Conservation (phyloP, 1,140 invertebrate species). For the Caenorhabditis briggsae region DNA sequence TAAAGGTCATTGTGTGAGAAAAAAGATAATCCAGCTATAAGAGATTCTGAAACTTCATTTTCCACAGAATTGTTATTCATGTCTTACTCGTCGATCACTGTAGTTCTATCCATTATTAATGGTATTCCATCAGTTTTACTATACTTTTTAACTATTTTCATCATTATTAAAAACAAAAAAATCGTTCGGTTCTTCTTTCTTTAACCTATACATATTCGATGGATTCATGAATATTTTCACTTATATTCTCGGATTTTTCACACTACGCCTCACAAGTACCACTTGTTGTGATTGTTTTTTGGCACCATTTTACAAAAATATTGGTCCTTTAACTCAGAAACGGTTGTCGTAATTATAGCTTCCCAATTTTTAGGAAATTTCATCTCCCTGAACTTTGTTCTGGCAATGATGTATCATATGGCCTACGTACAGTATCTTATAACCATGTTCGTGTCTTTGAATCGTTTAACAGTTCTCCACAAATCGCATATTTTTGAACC, state of each 20-base stretch:
- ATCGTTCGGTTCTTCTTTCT: neutral
- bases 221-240: neutral
- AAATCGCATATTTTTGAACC: neutral
- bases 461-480: neutral
- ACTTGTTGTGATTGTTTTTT: neutral
- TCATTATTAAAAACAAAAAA: neutral
- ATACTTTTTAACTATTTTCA: neutral
- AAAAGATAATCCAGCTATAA: too few species aligned
- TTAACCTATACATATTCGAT: neutral
- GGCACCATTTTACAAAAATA: neutral
- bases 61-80: neutral
- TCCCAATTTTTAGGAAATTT: neutral
- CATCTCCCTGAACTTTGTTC: neutral
- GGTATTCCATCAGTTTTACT: neutral
- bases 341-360: neutral
- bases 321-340: neutral
- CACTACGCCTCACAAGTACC: neutral
- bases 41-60: too few species aligned
- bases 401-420: slow-evolving; percentile 20
- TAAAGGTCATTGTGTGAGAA: too few species aligned
- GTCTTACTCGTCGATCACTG: neutral
- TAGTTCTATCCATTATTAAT: neutral
- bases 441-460: neutral
- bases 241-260: neutral
- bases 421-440: slow-evolving; percentile 7